These are phyloP conservation scores for Ceratotherium simum DNA, from an alignment of 2,113 vertebrate genomes.

Conservation along the genomic window DNA sequence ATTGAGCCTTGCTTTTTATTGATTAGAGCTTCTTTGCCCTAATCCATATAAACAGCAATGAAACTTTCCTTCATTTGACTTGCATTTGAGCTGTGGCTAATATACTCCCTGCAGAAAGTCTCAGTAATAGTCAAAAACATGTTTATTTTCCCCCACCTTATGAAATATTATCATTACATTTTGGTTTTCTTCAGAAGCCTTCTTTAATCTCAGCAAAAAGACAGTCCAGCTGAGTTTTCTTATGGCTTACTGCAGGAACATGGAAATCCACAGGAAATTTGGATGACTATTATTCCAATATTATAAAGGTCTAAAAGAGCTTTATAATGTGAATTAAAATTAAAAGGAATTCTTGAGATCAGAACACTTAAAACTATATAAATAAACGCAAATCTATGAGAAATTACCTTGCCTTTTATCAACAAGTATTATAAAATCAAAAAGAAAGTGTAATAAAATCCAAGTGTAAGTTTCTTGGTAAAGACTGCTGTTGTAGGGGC, in stretches of 20 bases:
- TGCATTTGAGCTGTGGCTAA: constrained; percentile 35
- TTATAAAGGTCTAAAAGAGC: constrained; percentile 20
- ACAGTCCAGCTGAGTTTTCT: constrained; percentile 39
- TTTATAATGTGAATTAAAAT: neutral
- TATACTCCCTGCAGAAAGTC: neutral
- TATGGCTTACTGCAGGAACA: neutral
- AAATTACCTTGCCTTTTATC: constrained; percentile 29
- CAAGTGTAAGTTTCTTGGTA: neutral
- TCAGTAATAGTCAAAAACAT: constrained; percentile 4
- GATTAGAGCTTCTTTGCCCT: neutral
- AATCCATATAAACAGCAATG: neutral
- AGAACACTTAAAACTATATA: neutral
- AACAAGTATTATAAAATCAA: constrained; percentile 24
- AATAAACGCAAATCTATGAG: neutral
- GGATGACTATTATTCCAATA: neutral
- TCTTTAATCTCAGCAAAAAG: constrained; percentile 44
- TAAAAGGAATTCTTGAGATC: constrained; percentile 11
- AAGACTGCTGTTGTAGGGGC: neutral
- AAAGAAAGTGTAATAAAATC: neutral
- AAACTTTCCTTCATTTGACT: neutral
- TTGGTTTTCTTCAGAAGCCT: constrained; percentile 30
- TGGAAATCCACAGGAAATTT: constrained; percentile 45
- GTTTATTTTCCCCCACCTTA: neutral
- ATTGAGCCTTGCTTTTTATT: neutral
- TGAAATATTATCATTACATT: constrained; percentile 31